Evolutionary conservation across 1,140 invertebrate genomes (phyloP), one percentile per base, ranked within the genome.

Genomic region (Ostrea edulis): DNA sequence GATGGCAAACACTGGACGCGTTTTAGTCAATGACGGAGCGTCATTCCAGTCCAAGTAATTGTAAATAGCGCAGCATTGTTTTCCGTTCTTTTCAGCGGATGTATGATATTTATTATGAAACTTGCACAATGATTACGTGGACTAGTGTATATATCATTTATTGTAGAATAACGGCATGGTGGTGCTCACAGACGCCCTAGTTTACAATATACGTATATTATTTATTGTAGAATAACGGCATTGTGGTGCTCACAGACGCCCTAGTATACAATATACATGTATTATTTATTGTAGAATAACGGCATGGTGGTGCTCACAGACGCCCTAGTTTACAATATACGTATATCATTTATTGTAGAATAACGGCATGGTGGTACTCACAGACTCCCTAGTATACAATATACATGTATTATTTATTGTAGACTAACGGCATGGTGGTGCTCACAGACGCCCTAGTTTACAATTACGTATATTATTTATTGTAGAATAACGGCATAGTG

Each of bases 401-500:
- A 9, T 81, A 25, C n/a, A n/a, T n/a, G n/a, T 3, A n/a, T 14
- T 53, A 0, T 82, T 25, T 4, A 8, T 89, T 89, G 29, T 87
- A 93, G 92, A 93, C 93, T 86, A 91, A 92, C 54, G 93, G 93
- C n/a, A 90, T 93, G 14, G 51, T 87, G 14, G 91, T 93, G 5
- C 71, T 94, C 52, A 94, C 93, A 0, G 93, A 94, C 82, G 92
- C 92, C n/a, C 9, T 90, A 0, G 87, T 94, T 1, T 94, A 93
- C 54, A 89, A 92, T 25, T 87, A 93, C 58, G 14, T 81, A 25
- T 3, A n/a, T 14, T 53, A 0, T 82, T 25, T 4, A 8, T 89
- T 89, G 29, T 87, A 93, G 92, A 93, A 94, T 86, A 91, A 92
- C 54, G 93, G 93, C n/a, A 90, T 93, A 12, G 51, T 87, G 14